Base-by-base conservation (phyloP, 2,888 invertebrate genomes). In the Rapana venosa region DNA sequence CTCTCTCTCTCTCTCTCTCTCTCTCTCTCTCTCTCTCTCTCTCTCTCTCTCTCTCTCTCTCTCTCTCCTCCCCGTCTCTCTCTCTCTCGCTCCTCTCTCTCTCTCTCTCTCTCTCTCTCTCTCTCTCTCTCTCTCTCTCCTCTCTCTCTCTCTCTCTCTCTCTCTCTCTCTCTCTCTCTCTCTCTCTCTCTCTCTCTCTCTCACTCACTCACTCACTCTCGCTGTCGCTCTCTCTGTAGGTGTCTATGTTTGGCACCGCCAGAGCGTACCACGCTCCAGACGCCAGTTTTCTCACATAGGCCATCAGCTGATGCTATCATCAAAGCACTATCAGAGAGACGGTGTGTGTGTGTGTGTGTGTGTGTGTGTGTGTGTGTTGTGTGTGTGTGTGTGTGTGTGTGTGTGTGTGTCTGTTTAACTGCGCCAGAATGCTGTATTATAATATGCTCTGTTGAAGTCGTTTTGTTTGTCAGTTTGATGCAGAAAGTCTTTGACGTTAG, bases 121-220 rank as follows among this genome's bases (percentile, higher is more conserved):
- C 70, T 70, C 70, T 70, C 70, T 70, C 70, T 70, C 70, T 70
- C 20, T 70, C 70, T 70, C 13, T 61, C n/a, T n/a, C n/a, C 70
- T n/a, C 0, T 74, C 74, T 74, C 6, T n/a, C 26, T 47, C 6
- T n/a, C 74, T 70, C 74, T 74, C n/a, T 74, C 30, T 74, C n/a
- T 30, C 74, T 74, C 74, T 74, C n/a, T n/a, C 74, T 74, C 74
- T 74, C 74, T 74, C n/a, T 74, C 74, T 74, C 20, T 66, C 66
- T 26, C 30, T 74, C 6, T 30, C 74, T 74, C 26, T 74, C 30
- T 74, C 30, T 74, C 6, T 30, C 74, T 74, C 6, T 74, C 74
- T 30, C 6, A n/a, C 2, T 30, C 74, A n/a, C 30, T 74, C 74
- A n/a, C n/a, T 74, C n/a, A n/a, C 74, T 74, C 26, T 74, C 74